A percentile compares a stretch with the other conserved stretches of the same genome.
Evolutionary conservation across 2,888 invertebrate species (phyloP).

Genomic region (Norana najaformis): DNA sequence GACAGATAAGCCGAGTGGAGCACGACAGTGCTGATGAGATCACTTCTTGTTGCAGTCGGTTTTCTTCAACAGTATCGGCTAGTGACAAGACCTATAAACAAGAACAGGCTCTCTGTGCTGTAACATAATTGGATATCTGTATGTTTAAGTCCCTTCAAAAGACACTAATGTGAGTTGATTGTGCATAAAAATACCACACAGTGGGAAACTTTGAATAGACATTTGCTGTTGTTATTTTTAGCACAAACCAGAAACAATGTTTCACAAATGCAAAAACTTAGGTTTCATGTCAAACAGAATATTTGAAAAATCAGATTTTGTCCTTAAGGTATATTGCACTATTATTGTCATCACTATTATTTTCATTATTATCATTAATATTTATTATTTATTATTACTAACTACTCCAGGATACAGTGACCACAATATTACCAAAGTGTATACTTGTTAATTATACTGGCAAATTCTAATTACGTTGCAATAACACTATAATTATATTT

Average conservation of each 20-base stretch:
- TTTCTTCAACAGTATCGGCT: slow-evolving; percentile 59
- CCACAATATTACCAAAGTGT: too few species aligned
- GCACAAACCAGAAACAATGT: background rate
- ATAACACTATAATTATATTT: background rate
- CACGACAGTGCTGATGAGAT: slow-evolving; percentile 60
- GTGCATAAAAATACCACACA: background rate
- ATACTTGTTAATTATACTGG: too few species aligned
- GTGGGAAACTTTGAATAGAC: background rate
- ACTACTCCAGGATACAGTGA: too few species aligned
- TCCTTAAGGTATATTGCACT: too few species aligned
- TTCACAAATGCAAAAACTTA: background rate
- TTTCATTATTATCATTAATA: too few species aligned
- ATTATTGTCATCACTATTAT: too few species aligned
- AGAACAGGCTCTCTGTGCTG: background rate
- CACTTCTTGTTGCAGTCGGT: slow-evolving; percentile 55
- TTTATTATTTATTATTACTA: too few species aligned
- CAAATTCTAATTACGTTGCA: too few species aligned
- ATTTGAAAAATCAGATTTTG: background rate
- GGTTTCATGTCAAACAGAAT: background rate
- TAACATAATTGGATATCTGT: background rate
- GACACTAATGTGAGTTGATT: too few species aligned
- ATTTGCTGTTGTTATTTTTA: too few species aligned
- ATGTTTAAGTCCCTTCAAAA: too few species aligned
- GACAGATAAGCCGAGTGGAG: slow-evolving; percentile 61
- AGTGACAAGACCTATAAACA: slow-evolving; percentile 52